A percentile compares a stretch with the other conserved stretches of the same genome.
These are phyloP conservation scores for Porphyrio hochstetteri DNA, from an alignment of 2,113 vertebrate genomes.

Conservation along the genomic window DNA sequence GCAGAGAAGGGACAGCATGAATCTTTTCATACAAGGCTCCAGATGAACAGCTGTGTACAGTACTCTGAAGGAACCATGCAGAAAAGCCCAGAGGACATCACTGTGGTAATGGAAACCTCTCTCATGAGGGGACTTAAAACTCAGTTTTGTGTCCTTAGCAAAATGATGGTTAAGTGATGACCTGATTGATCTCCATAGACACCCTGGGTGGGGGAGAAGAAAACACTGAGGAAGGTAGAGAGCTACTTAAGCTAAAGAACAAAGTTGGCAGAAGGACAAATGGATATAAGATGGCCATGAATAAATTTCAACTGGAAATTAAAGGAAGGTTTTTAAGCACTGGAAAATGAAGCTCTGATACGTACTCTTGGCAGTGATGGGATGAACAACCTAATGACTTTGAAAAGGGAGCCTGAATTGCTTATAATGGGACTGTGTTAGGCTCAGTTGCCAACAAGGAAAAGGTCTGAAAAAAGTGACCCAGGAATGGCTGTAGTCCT, in stretches of 20 bases:
- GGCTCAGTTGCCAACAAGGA: not conserved
- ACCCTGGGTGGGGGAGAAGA: not conserved
- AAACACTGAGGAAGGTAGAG: not conserved
- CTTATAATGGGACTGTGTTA: not conserved
- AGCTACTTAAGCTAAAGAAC: not conserved
- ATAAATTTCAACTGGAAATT: slow-evolving; percentile 37
- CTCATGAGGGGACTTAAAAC: not conserved
- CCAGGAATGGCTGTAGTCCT: not conserved
- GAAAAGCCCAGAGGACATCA: not conserved
- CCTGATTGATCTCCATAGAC: not conserved
- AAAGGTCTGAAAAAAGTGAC: not conserved
- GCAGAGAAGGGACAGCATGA: not conserved
- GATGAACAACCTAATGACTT: not conserved
- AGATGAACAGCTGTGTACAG: not conserved
- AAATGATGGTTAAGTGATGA: not conserved
- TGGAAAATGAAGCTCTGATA: slow-evolving; percentile 35
- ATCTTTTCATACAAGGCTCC: not conserved
- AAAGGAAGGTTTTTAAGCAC: slow-evolving; percentile 24
- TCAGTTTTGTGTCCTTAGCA: not conserved
- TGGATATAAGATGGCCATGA: slow-evolving; percentile 6
- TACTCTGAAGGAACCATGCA: not conserved
- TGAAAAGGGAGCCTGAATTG: not conserved
- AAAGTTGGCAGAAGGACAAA: slow-evolving; percentile 33
- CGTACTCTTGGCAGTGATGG: not conserved
- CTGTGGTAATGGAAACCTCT: not conserved